phyloP scores from a whole-genome alignment of 2,888 invertebrate species.

The Drosophila ustulata region DNA sequence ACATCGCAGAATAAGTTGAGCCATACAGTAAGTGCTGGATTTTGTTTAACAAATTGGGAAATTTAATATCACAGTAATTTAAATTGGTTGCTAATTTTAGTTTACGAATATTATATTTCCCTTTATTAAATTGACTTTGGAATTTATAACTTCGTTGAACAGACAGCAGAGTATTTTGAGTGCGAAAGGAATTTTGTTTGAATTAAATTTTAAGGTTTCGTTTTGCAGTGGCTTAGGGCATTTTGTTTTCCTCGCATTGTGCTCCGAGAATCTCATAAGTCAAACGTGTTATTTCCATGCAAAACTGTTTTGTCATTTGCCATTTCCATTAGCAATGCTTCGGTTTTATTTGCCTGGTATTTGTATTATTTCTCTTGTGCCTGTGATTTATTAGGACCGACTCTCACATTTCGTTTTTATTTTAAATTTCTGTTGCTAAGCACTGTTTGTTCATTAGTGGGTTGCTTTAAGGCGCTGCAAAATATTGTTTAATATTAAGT shows the following conservation, averaged over 20 bases:
- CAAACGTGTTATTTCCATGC: conserved; percentile 71
- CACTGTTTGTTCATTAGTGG: conserved; percentile 78
- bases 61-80: not conserved
- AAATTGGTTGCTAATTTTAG: not conserved
- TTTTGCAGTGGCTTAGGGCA: conserved; percentile 28
- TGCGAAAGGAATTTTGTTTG: conserved; percentile 24
- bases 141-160: not conserved
- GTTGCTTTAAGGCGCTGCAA: conserved; percentile 33
- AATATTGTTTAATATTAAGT: conserved; percentile 28
- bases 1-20: too few relatives aligned
- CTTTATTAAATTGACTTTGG: not conserved
- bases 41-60: not conserved
- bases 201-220: conserved; percentile 2
- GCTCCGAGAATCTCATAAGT: conserved; percentile 76
- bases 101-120: not conserved
- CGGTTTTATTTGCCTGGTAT: conserved; percentile 55
- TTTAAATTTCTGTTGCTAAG: conserved; percentile 51
- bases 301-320: conserved; percentile 75
- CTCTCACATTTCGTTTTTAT: conserved; percentile 10
- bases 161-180: conserved; percentile 25
- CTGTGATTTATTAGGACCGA: conserved; percentile 72
- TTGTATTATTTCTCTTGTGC: conserved; percentile 68
- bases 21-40: too few relatives aligned
- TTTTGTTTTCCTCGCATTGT: conserved; percentile 54
- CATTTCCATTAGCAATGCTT: conserved; percentile 3